These are phyloP conservation scores for Erythrolamprus reginae DNA, from an alignment of 2,113 vertebrate species.

Conservation along the genomic window DNA sequence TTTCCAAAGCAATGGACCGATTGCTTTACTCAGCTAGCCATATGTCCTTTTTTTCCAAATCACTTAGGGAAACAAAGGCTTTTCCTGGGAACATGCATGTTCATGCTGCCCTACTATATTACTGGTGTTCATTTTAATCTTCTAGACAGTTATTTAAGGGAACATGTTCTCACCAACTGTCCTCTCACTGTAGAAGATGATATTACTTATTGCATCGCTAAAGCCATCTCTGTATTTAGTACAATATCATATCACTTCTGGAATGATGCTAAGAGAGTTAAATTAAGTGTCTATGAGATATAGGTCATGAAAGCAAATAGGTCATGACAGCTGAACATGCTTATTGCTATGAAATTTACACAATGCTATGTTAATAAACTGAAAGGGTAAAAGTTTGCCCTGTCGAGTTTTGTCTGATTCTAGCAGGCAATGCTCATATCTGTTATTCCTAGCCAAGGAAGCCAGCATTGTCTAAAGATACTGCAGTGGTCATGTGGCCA, in stretches of 20 bases:
- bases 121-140: background rate
- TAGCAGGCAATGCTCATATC: background rate
- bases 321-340: background rate
- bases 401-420: background rate
- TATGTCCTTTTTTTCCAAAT: background rate
- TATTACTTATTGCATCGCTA: background rate
- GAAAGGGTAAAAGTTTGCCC: background rate
- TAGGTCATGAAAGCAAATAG: background rate
- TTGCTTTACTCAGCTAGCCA: background rate
- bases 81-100: conserved; percentile 4
- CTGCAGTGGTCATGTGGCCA: background rate
- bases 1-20: background rate
- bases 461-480: background rate
- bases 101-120: background rate
- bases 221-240: conserved; percentile 7
- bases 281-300: background rate
- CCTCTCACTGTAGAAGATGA: background rate
- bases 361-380: background rate
- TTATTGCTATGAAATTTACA: conserved; percentile 1
- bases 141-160: conserved; percentile 9
- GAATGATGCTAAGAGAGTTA: background rate
- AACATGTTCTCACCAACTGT: background rate
- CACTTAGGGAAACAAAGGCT: background rate
- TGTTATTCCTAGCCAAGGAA: background rate
- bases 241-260: background rate